Evolutionary conservation across 2,888 invertebrate genomes (phyloP).

Genomic region (Xestia ashworthii): DNA sequence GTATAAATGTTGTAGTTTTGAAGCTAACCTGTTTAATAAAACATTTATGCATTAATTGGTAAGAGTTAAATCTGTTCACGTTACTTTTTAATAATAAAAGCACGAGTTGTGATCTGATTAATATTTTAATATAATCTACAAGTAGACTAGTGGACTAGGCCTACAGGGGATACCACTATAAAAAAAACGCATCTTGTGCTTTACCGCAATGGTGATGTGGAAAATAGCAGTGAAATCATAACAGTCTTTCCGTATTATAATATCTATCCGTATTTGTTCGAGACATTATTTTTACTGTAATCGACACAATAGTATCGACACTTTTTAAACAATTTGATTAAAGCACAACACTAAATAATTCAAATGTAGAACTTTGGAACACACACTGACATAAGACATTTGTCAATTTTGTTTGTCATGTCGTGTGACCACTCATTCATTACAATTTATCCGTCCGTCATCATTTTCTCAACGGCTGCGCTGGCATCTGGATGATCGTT

Average conservation of each 20-base stretch:
- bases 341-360: conserved; percentile 8
- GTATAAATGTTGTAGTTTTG: no score
- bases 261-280: neutral
- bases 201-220: conserved; percentile 62
- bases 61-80: no score
- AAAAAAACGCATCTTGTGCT: conserved; percentile 61
- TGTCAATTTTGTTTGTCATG: neutral
- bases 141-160: conserved; percentile 68
- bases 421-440: neutral
- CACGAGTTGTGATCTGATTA: neutral
- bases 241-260: neutral
- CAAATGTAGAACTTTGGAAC: neutral
- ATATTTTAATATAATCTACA: neutral
- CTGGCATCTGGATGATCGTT: neutral
- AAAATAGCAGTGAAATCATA: neutral
- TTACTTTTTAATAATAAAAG: neutral
- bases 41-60: no score
- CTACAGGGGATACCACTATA: conserved; percentile 66
- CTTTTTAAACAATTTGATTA: neutral
- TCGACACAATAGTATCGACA: neutral
- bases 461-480: neutral
- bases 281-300: neutral
- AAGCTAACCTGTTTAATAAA: no score
- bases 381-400: no score
- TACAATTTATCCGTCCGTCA: neutral